Evolutionary conservation across 2,797 vertebrate species (phyloP).

Genomic region (Heteromormyrus szaboi): DNA sequence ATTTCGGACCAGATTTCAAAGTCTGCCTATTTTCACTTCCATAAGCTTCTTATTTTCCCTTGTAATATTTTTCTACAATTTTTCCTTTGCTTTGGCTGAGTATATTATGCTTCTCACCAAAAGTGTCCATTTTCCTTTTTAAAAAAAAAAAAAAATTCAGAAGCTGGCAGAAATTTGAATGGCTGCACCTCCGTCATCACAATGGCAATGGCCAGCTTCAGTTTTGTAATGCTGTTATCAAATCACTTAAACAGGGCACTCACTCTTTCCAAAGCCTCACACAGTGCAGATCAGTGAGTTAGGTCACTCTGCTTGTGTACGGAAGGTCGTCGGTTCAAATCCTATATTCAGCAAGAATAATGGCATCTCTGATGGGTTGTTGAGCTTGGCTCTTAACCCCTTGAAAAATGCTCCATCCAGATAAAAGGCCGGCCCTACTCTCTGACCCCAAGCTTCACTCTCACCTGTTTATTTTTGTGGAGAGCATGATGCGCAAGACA

Average conservation of each 20-base stretch:
- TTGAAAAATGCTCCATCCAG: neutral
- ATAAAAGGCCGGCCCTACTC: neutral
- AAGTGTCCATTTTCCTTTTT: constrained; percentile 20
- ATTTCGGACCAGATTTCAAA: constrained; percentile 22
- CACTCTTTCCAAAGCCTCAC: constrained; percentile 1
- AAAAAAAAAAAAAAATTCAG: neutral
- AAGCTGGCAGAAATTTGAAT: constrained; percentile 18
- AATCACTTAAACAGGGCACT: neutral
- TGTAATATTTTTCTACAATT: constrained; percentile 14
- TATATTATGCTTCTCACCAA: constrained; percentile 17
- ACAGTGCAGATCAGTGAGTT: constrained; percentile 10
- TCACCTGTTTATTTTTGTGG: neutral
- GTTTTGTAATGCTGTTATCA: constrained; percentile 21
- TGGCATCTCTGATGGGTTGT: neutral
- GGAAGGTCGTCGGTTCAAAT: neutral
- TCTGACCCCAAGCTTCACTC: neutral
- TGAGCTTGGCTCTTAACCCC: neutral
- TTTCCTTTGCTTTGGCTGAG: constrained; percentile 19
- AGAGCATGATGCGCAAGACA: neutral
- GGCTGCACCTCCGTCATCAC: neutral
- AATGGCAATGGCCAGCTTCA: constrained; percentile 18
- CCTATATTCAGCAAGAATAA: neutral
- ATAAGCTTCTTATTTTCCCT: constrained; percentile 22
- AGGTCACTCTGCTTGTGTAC: constrained; percentile 11
- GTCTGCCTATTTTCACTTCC: constrained; percentile 16